Evolutionary conservation across 2,888 invertebrate genomes (phyloP).

Genomic region (Yponomeuta sedellus): DNA sequence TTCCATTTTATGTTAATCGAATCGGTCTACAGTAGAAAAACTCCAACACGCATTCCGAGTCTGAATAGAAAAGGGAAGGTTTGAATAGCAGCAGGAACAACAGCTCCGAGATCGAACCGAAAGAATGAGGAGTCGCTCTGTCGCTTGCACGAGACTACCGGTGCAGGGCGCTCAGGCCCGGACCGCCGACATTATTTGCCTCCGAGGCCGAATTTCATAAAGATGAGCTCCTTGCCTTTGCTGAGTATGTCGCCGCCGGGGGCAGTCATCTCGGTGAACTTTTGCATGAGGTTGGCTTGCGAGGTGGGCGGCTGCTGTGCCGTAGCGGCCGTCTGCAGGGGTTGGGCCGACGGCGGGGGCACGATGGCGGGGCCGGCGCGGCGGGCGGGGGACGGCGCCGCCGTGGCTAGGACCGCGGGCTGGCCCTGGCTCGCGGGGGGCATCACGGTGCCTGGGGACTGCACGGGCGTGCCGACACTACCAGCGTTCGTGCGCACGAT

Average conservation of each 20-base stretch:
- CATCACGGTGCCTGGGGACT: slow-evolving; percentile 49
- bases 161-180: slow-evolving; percentile 30
- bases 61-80: slow-evolving; percentile 1
- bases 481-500: slow-evolving; percentile 80
- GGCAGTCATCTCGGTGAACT: slow-evolving; percentile 91
- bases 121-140: slow-evolving; percentile 25
- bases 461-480: slow-evolving; percentile 65
- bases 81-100: slow-evolving; percentile 11
- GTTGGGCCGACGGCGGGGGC: slow-evolving; percentile 66
- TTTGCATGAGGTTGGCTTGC: slow-evolving; percentile 89
- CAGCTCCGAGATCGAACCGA: slow-evolving; percentile 19
- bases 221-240: slow-evolving; percentile 95
- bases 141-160: slow-evolving; percentile 18
- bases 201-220: slow-evolving; percentile 94
- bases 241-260: slow-evolving; percentile 93
- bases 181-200: slow-evolving; percentile 78
- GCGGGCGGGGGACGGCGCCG: slow-evolving; percentile 54
- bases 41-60: slow-evolving; percentile 39
- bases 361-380: slow-evolving; percentile 62
- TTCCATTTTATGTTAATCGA: slow-evolving; percentile 31
- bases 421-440: slow-evolving; percentile 19
- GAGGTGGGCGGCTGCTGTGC: slow-evolving; percentile 63
- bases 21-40: slow-evolving; percentile 46
- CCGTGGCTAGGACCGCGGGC: slow-evolving; percentile 29
- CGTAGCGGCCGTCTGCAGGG: slow-evolving; percentile 34